Percentiles rank a stretch among this genome's conserved stretches.
phyloP scores from a whole-genome alignment of 1,140 invertebrate genomes.

The Drosophila erecta region DNA sequence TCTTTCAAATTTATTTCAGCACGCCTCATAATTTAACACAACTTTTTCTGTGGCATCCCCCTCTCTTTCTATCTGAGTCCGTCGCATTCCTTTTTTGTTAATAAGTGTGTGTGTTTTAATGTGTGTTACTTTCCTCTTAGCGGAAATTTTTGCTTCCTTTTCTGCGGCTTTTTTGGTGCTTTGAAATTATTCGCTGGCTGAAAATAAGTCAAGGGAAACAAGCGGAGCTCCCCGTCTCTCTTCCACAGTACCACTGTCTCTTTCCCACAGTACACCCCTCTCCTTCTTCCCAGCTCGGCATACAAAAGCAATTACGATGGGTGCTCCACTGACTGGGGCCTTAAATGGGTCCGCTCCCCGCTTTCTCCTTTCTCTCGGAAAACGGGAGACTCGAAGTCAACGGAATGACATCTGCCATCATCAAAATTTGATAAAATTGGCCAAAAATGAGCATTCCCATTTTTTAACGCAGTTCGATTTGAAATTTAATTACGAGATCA shows the following conservation, averaged over 20 bases:
- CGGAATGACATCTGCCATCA: constrained; percentile 45
- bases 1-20: constrained; percentile 64
- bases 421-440: no score
- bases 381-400: constrained; percentile 29
- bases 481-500: no score
- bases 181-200: constrained; percentile 50
- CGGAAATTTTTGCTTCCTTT: constrained; percentile 51
- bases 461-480: no score
- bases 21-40: constrained; percentile 61
- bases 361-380: constrained; percentile 1
- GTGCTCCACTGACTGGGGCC: constrained; percentile 17
- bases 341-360: constrained; percentile 16
- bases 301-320: constrained; percentile 66
- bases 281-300: constrained; percentile 29
- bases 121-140: constrained; percentile 45
- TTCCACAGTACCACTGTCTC: not conserved
- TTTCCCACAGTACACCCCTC: not conserved
- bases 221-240: not conserved
- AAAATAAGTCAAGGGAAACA: constrained; percentile 25
- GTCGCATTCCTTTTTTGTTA: constrained; percentile 10
- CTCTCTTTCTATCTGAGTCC: not conserved
- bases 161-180: constrained; percentile 31
- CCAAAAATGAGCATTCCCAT: no score
- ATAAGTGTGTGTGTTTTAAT: constrained; percentile 19
- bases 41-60: constrained; percentile 29